A percentile compares a stretch with the other conserved stretches of the same genome.
Conservation (phyloP, 2,113 vertebrate species). For the Oreotragus oreotragus region DNA sequence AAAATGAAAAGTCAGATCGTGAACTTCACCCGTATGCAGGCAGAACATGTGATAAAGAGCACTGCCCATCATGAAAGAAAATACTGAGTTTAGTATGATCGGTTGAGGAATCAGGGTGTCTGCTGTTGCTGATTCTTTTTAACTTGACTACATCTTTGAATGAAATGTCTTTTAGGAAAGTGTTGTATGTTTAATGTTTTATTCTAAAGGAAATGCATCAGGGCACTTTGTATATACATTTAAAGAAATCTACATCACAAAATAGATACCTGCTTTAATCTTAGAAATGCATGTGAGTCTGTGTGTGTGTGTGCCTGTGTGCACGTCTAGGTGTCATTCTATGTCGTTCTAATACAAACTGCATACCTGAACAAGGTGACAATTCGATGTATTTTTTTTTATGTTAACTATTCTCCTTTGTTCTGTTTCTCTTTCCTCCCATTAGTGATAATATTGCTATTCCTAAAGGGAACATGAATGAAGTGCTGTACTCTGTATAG, state of each 20-base stretch:
- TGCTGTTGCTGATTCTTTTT: not conserved
- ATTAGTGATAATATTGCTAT: not conserved
- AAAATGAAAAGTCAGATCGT: not conserved
- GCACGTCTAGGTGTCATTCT: not conserved
- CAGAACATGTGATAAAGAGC: not conserved
- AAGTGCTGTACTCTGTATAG: not conserved
- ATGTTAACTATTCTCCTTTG: not conserved
- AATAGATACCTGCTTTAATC: not conserved
- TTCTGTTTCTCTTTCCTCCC: not conserved
- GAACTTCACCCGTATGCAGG: not conserved
- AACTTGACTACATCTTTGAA: slow-evolving; percentile 5
- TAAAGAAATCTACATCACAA: not conserved
- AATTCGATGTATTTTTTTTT: not conserved
- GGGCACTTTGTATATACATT: not conserved
- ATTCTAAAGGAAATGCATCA: not conserved
- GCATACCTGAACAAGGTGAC: not conserved
- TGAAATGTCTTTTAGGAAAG: not conserved
- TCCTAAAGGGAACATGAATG: not conserved
- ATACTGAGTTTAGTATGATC: not conserved
- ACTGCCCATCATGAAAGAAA: not conserved
- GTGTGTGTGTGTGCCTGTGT: not conserved
- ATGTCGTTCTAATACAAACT: not conserved
- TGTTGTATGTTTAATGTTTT: not conserved
- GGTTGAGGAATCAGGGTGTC: not conserved
- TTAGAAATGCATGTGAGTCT: not conserved